Conservation (phyloP, 2,797 vertebrate species). For the Smutsia temminckii region DNA sequence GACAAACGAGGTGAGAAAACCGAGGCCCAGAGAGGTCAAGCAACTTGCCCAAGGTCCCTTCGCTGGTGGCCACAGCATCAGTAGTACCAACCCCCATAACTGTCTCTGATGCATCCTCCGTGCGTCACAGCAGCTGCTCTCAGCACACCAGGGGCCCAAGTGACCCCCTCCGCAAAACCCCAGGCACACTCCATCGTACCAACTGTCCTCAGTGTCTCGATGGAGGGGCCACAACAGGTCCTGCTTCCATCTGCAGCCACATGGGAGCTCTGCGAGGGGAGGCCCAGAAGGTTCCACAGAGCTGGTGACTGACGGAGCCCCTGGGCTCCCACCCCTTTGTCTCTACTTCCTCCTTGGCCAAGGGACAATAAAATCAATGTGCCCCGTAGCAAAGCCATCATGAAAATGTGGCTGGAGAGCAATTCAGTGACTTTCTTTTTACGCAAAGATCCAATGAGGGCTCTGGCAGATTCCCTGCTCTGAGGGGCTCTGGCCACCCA, state of each 20-base stretch:
- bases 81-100: too few relatives aligned
- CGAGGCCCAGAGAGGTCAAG: background rate
- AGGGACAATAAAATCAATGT: background rate
- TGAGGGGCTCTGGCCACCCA: background rate
- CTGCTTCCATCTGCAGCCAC: background rate
- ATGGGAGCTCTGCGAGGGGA: background rate
- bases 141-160: fast-evolving
- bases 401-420: background rate
- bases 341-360: background rate
- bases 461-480: background rate
- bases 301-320: background rate
- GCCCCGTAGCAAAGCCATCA: background rate
- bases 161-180: background rate
- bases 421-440: background rate
- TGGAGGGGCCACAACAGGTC: background rate
- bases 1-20: background rate
- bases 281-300: background rate
- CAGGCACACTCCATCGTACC: too few relatives aligned
- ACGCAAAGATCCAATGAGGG: background rate
- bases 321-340: background rate
- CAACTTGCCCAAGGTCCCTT: background rate
- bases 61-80: background rate
- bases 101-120: background rate
- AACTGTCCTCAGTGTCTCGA: too few relatives aligned
- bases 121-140: background rate